Percentiles rank a stretch among this genome's conserved stretches.
Evolutionary conservation across 2,797 vertebrate species (phyloP).

Genomic region (Xiphophorus birchmanni): DNA sequence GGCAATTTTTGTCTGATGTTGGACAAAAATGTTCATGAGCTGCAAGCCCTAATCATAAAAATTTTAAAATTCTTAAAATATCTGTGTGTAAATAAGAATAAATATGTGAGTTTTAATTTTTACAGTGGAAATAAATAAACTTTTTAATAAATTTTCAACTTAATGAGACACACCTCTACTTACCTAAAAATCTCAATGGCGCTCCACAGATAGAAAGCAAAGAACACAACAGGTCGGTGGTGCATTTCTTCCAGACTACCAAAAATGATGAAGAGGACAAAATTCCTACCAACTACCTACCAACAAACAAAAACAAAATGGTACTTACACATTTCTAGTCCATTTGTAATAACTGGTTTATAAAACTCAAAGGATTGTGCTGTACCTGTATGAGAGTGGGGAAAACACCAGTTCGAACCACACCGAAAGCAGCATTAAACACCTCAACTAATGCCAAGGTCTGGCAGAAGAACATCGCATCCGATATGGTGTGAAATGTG

Average conservation of each 20-base stretch:
- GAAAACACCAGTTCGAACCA: conserved; percentile 85
- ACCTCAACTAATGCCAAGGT: conserved; percentile 89
- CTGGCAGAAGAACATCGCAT: conserved; percentile 98
- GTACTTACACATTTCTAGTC: neutral
- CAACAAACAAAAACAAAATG: conserved; percentile 14
- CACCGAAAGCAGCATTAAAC: conserved; percentile 89
- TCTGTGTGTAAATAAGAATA: too few relatives aligned
- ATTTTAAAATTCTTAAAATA: too few relatives aligned
- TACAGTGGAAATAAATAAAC: neutral
- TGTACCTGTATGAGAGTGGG: conserved; percentile 88
- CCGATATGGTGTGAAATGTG: conserved; percentile 91
- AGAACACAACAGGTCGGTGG: conserved; percentile 92
- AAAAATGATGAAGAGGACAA: conserved; percentile 93
- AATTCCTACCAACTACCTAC: conserved; percentile 92
- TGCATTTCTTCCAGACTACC: conserved; percentile 94
- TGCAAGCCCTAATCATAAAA: neutral
- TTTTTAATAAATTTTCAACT: neutral
- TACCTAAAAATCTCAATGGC: conserved; percentile 91
- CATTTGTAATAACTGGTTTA: neutral
- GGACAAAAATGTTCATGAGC: neutral
- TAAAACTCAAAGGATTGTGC: neutral
- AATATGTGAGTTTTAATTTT: neutral
- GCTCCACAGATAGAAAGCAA: conserved; percentile 95
- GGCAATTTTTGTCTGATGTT: neutral
- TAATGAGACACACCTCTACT: conserved; percentile 21